Evolutionary conservation across 2,113 vertebrate species (phyloP).

Genomic region (Clarias magur): DNA sequence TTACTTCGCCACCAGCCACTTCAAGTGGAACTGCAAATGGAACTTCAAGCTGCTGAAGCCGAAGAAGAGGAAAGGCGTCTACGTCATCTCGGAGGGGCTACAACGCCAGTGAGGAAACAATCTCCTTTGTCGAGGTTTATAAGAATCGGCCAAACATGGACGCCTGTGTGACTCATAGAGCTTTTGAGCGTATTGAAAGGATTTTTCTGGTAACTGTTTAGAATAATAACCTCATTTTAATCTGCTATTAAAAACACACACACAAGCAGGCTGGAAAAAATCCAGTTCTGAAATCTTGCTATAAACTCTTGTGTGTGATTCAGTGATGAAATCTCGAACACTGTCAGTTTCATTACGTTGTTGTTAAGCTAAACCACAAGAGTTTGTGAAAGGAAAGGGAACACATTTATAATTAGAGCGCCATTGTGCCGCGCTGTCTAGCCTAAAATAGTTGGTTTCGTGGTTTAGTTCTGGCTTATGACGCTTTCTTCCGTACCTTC

Average conservation of each 20-base stretch:
- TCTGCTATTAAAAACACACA: background rate
- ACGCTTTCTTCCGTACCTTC: background rate
- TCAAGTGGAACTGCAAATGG: slow-evolving; percentile 58
- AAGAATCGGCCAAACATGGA: background rate
- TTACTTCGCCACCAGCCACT: slow-evolving; percentile 71
- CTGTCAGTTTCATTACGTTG: background rate
- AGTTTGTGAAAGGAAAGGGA: background rate
- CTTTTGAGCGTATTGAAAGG: background rate
- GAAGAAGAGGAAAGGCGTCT: slow-evolving; percentile 54
- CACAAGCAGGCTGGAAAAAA: background rate
- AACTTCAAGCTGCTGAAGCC: slow-evolving; percentile 44
- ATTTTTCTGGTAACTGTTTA: background rate
- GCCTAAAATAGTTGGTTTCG: background rate
- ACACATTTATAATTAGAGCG: background rate
- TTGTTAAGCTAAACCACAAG: background rate
- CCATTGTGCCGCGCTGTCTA: background rate
- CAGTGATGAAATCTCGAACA: background rate
- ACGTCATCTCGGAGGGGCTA: slow-evolving; percentile 53
- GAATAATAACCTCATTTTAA: background rate
- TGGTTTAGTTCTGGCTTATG: background rate
- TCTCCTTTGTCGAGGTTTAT: background rate
- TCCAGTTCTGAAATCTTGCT: no score
- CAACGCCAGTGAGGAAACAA: background rate
- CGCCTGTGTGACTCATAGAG: background rate
- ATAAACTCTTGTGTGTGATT: background rate